phyloP scores from a whole-genome alignment of 2,113 vertebrate species.

The Tauraco erythrolophus region DNA sequence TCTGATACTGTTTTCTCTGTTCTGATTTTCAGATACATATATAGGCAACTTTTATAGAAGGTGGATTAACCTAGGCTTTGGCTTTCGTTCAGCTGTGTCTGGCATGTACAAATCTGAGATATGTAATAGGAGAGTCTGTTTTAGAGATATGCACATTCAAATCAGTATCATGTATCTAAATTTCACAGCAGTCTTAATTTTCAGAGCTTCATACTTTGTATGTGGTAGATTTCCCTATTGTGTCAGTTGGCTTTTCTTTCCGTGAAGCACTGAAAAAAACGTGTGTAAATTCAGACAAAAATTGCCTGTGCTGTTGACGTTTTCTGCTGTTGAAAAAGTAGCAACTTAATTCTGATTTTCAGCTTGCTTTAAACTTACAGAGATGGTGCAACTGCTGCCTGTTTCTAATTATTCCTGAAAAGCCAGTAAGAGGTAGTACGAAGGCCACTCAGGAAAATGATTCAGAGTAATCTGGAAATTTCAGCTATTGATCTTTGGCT shows the following conservation, averaged over 20 bases:
- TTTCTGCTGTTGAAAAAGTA: slow-evolving; percentile 6
- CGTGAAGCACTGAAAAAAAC: background rate
- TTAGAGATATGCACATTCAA: background rate
- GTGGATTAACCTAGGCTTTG: slow-evolving; percentile 34
- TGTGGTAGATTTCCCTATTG: background rate
- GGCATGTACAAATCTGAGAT: slow-evolving; percentile 9
- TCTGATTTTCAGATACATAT: slow-evolving; percentile 12
- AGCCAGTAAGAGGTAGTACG: background rate
- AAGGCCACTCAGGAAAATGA: background rate
- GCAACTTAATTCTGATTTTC: background rate
- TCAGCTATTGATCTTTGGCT: background rate
- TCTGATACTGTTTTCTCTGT: background rate
- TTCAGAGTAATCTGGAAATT: slow-evolving; percentile 3
- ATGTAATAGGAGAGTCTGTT: background rate
- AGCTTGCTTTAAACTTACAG: background rate
- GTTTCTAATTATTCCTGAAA: slow-evolving; percentile 35
- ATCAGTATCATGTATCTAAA: background rate
- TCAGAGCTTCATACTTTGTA: background rate
- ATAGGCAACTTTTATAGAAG: background rate
- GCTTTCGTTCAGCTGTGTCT: slow-evolving; percentile 26
- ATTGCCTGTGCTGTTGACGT: slow-evolving; percentile 15
- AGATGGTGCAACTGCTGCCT: background rate
- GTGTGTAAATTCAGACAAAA: background rate
- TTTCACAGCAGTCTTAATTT: slow-evolving; percentile 21
- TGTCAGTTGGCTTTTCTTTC: slow-evolving; percentile 11